phyloP scores from a whole-genome alignment of 2,113 vertebrate species.

The Istiophorus platypterus region DNA sequence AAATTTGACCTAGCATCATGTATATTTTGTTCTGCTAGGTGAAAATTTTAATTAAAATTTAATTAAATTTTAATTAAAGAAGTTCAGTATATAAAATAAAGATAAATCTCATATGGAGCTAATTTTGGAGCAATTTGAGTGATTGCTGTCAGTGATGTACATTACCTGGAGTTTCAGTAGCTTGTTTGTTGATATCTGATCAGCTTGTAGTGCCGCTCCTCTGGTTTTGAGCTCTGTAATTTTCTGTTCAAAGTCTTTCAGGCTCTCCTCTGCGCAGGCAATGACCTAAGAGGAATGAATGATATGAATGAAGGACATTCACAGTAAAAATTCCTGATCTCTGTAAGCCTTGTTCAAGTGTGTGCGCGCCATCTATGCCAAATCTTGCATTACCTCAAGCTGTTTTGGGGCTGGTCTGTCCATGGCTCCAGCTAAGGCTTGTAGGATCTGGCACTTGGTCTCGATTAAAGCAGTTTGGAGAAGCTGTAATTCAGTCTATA shows the following conservation, averaged over 20 bases:
- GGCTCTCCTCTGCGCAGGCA: conserved; percentile 88
- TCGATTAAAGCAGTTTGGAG: conserved; percentile 90
- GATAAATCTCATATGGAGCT: neutral
- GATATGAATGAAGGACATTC: neutral
- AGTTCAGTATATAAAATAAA: neutral
- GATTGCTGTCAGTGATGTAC: neutral
- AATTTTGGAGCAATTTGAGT: neutral
- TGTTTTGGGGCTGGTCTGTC: conserved; percentile 90
- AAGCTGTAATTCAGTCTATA: conserved; percentile 91
- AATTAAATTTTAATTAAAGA: neutral
- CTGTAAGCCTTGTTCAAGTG: neutral
- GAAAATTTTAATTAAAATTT: too few relatives aligned
- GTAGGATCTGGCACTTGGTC: conserved; percentile 90
- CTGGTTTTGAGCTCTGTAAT: conserved; percentile 90
- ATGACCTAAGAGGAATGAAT: conserved; percentile 83
- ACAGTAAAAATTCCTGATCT: neutral
- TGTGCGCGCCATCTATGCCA: neutral
- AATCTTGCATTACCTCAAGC: conserved; percentile 88
- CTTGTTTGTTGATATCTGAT: conserved; percentile 89
- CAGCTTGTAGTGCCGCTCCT: conserved; percentile 87
- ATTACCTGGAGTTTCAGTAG: conserved; percentile 95
- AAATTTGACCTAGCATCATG: too few relatives aligned
- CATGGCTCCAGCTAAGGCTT: conserved; percentile 89
- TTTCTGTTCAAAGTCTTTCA: conserved; percentile 91
- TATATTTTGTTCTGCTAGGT: too few relatives aligned